Conservation (phyloP, 2,797 vertebrate species). For the Mormyrops boulengeri region DNA sequence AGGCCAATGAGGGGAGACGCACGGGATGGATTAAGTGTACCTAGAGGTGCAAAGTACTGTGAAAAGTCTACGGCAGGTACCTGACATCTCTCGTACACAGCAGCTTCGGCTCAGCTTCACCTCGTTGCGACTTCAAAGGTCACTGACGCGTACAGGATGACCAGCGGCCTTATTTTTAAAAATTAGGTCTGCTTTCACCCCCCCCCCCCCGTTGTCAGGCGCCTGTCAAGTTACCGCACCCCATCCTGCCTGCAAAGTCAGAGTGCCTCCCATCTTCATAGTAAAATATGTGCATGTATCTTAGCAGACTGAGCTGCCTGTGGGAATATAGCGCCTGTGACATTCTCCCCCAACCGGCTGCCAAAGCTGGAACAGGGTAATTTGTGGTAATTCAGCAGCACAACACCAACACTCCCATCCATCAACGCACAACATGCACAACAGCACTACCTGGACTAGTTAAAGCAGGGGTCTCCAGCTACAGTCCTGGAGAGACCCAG, state of each 20-base stretch:
- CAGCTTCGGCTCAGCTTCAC: background rate
- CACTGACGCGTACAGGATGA: background rate
- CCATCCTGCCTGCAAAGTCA: background rate
- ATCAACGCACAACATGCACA: background rate
- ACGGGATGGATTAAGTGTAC: background rate
- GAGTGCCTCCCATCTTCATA: background rate
- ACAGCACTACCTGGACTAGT: background rate
- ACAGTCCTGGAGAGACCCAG: background rate
- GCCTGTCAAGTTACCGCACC: background rate
- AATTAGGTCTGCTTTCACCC: background rate
- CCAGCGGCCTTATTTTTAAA: background rate
- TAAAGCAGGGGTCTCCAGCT: background rate
- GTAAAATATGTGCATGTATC: background rate
- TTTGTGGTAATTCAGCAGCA: background rate
- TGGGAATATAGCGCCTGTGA: background rate
- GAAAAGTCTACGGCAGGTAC: background rate
- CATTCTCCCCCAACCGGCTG: background rate
- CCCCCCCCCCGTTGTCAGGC: background rate
- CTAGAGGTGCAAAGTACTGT: background rate
- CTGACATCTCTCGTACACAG: background rate
- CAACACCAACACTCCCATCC: background rate
- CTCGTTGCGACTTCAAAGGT: background rate
- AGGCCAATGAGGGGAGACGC: background rate
- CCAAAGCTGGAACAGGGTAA: background rate
- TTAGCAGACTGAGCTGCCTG: background rate